Percentiles rank a stretch among this genome's conserved stretches.
These are phyloP conservation scores for Phortica variegata DNA, from an alignment of 1,140 invertebrate genomes.

Conservation along the genomic window DNA sequence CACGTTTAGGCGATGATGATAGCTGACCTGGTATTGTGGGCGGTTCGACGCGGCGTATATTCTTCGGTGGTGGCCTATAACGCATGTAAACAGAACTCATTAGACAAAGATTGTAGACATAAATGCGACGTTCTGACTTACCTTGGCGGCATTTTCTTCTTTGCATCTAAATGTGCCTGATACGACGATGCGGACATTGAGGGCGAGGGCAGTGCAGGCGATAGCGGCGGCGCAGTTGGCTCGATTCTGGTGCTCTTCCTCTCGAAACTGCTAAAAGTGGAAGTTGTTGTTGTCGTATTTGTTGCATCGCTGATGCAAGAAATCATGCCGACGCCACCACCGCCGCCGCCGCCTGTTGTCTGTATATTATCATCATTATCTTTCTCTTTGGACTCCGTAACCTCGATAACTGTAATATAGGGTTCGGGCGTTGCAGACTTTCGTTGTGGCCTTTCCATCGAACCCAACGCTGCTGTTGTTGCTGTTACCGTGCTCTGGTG, in stretches of 20 bases:
- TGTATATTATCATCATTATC: slow-evolving; percentile 23
- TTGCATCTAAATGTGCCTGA: slow-evolving; percentile 53
- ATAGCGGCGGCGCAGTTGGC: slow-evolving; percentile 45
- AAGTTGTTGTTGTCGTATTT: neutral
- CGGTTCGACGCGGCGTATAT: slow-evolving; percentile 62
- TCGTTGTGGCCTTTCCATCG: slow-evolving; percentile 16
- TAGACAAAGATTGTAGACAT: neutral
- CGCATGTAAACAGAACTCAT: neutral
- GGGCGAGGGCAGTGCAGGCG: slow-evolving; percentile 54
- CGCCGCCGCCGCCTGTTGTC: neutral
- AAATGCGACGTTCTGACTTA: slow-evolving; percentile 36
- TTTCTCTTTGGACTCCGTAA: slow-evolving; percentile 64
- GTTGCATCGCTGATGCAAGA: too few species aligned
- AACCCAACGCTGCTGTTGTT: neutral
- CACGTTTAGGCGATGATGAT: slow-evolving; percentile 53
- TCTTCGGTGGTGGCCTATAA: slow-evolving; percentile 66
- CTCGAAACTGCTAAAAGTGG: slow-evolving; percentile 20
- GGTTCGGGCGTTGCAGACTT: slow-evolving; percentile 69
- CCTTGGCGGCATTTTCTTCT: slow-evolving; percentile 66
- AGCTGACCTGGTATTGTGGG: slow-evolving; percentile 58
- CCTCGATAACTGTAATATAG: slow-evolving; percentile 87
- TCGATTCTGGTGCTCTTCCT: slow-evolving; percentile 15
- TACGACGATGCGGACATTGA: slow-evolving; percentile 58
- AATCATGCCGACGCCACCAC: slow-evolving; percentile 1
- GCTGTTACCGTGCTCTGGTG: neutral